Evolutionary conservation across 92 coral and sea anemone genomes (phyloP).

Genomic region (Palythoa grandis): DNA sequence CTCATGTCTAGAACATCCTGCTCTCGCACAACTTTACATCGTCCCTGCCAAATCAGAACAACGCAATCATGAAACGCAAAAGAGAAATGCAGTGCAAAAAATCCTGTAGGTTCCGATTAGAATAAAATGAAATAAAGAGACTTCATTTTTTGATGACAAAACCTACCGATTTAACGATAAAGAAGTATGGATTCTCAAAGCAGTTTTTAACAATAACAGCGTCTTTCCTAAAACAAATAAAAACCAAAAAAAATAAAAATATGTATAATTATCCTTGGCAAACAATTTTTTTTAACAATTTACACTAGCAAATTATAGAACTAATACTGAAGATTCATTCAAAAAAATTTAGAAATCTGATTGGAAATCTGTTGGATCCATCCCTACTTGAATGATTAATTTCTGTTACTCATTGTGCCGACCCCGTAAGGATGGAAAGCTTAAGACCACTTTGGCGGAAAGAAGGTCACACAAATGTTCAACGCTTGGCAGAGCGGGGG

Average conservation of each 20-base stretch:
- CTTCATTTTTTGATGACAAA: neutral
- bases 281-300: too few relatives aligned
- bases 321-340: too few relatives aligned
- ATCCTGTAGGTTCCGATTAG: neutral
- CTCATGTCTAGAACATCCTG: slow-evolving; percentile 85
- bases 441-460: too few relatives aligned
- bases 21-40: slow-evolving; percentile 81
- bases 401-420: too few relatives aligned
- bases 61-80: neutral
- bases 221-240: slow-evolving; percentile 64
- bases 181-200: slow-evolving; percentile 80
- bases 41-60: slow-evolving; percentile 58
- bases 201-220: slow-evolving; percentile 85
- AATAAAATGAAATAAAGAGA: neutral
- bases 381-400: too few relatives aligned
- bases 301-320: too few relatives aligned
- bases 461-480: too few relatives aligned
- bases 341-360: too few relatives aligned
- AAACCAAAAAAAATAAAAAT: neutral
- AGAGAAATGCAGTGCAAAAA: neutral
- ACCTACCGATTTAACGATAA: slow-evolving; percentile 84
- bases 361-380: too few relatives aligned
- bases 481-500: too few relatives aligned
- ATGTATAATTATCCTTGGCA: neutral
- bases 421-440: too few relatives aligned